A percentile compares a stretch with the other conserved stretches of the same genome.
Conservation (phyloP, 2,888 invertebrate species). For the Agrotis exclamationis region DNA sequence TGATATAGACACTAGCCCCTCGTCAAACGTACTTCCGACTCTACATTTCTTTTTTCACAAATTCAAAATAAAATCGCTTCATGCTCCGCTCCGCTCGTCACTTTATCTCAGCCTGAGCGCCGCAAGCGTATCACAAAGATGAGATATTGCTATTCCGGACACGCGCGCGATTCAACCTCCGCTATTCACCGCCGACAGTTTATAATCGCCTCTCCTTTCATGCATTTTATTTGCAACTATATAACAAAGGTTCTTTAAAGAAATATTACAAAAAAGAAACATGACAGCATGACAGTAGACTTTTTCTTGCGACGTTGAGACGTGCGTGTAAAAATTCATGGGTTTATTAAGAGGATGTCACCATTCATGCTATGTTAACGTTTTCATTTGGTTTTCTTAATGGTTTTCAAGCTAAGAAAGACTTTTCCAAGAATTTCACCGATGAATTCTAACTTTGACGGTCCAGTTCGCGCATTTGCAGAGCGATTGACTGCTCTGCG, state of each 20-base stretch:
- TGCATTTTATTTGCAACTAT: constrained; percentile 52
- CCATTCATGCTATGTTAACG: background rate
- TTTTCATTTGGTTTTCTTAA: background rate
- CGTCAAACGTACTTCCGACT: too few relatives aligned
- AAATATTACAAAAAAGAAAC: background rate
- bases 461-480: too few relatives aligned
- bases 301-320: constrained; percentile 4
- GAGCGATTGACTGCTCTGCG: too few relatives aligned
- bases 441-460: too few relatives aligned
- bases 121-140: constrained; percentile 73
- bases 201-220: constrained; percentile 59
- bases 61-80: background rate
- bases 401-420: background rate
- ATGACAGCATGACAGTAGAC: background rate
- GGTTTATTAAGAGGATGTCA: background rate
- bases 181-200: constrained; percentile 65
- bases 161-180: constrained; percentile 76
- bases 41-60: too few relatives aligned
- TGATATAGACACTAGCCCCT: too few relatives aligned
- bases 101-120: constrained; percentile 12
- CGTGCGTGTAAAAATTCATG: constrained; percentile 35
- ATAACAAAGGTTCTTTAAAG: constrained; percentile 26
- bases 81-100: constrained; percentile 68
- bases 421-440: too few relatives aligned
- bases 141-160: constrained; percentile 80